Evolutionary conservation across 2,113 vertebrate species (phyloP), one percentile per base, ranked within the genome.

Genomic region (Propithecus coquereli): DNA sequence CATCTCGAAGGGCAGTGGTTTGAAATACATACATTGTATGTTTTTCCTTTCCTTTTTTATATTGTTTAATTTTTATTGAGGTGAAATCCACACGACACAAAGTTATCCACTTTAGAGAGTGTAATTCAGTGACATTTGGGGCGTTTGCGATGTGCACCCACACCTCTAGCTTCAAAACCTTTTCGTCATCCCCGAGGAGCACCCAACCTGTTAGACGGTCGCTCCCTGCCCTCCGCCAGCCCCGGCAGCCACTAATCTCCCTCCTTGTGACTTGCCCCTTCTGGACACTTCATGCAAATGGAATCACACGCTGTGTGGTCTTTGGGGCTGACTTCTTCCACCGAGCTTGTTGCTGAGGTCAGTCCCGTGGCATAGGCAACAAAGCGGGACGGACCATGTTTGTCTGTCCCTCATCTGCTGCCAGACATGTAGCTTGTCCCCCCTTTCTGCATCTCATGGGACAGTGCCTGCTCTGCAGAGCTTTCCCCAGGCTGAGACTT

Each of bases 261-360:
- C 30, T 12, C 18, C 43, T 50, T 34, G 10, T 32, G 74, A 34
- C 34, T 25, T n/a, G 47, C 63, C 3, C 20, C 0, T 18, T 20
- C 57, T 1, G 45, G 34, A 1, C 5, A 0, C 22, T 2, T 32
- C 27, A 0, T 0, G 12, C 8, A 9, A 8, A 0, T 3, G 1
- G 12, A 16, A 1, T 32, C 1, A 0, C 11, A 2, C 2, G 1
- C 2, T 1, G 0, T 4, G 23, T 5, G 52, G 16, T 1, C 81
- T 87, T 27, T 5, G 3, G 1, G 20, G 47, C 25, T 8, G 40
- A 30, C 43, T 5, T 30, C 82, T 17, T n/a, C 20, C 70, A 5
- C 82, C 0, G 20, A 59, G 37, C 3, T 3, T 0, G 37, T 25
- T 17, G 8, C 6, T 4, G 3, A 2, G 25, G 81, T 6, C 25